Evolutionary conservation across 2,888 invertebrate species (phyloP), one percentile per base, ranked within the genome.

Genomic region (Listrodromus nycthemerus): DNA sequence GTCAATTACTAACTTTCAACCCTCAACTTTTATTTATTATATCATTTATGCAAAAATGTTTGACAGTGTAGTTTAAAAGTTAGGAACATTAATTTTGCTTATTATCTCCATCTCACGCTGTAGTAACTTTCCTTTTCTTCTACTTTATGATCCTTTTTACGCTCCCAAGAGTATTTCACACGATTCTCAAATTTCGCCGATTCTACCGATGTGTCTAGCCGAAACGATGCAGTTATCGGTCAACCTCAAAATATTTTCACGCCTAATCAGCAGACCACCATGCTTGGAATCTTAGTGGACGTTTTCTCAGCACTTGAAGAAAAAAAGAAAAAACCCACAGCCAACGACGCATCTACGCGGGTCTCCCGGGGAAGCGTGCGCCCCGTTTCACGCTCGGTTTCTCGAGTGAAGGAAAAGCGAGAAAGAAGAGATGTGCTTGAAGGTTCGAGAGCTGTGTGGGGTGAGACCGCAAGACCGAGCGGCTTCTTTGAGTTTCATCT

Each of bases 361-460:
- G 85, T 85, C 85, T 83, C 19, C 85, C 78, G 85, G 75, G 85
- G 85, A 80, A 79, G 78, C 70, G 84, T 83, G 76, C 80, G 80
- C 67, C 80, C 45, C 85, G 69, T 87, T 88, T 86, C 82, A 85
- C 83, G 81, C 77, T 71, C 80, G 76, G 80, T 77, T 75, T 66
- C 73, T 75, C 50, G 48, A 58, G 75, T 21, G 77, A 52, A 58
- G 73, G 75, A 65, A 27, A 65, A 70, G 45, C 50, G 50, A 27
- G 37, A 69, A 73, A 52, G 58, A 63, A 79, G 80, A 76, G 37
- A 74, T 55, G 27, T 73, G 75, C 67, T 82, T 37, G 33, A 67
- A 61, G 74, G 73, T 45, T 13, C 37, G 24, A 75, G 82, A 16
- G 16, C 41, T 21, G 37, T 21, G 74, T 58, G 52, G 70, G 48